Evolutionary conservation across 2,888 invertebrate genomes (phyloP).

Genomic region (Hipparchia semele): DNA sequence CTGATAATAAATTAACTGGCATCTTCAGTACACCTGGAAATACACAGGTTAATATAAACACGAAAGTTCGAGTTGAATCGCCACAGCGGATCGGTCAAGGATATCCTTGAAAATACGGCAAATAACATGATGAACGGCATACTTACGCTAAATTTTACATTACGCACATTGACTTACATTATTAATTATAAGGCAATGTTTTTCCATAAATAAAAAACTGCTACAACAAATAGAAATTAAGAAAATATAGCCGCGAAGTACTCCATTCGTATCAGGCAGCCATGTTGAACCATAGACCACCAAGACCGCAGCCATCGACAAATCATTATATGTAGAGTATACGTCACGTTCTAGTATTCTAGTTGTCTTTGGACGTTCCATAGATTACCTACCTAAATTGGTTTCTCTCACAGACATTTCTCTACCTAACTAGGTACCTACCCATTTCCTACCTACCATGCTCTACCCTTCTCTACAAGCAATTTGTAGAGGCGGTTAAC

Average conservation of each 20-base stretch:
- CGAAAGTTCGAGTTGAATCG: slow-evolving; percentile 55
- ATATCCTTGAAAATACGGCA: slow-evolving; percentile 49
- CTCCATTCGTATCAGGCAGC: slow-evolving; percentile 66
- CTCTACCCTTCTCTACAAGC: no score
- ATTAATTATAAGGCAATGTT: slow-evolving; percentile 67
- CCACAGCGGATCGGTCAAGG: slow-evolving; percentile 66
- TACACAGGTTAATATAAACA: slow-evolving; percentile 37
- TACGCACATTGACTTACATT: slow-evolving; percentile 75
- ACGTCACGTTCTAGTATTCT: no score
- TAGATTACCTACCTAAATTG: no score
- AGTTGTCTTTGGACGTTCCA: no score
- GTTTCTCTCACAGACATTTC: no score
- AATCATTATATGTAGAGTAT: no score
- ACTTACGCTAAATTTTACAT: slow-evolving; percentile 71
- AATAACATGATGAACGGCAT: slow-evolving; percentile 45
- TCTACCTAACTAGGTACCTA: no score
- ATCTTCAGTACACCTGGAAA: slow-evolving; percentile 81
- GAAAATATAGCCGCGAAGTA: slow-evolving; percentile 64
- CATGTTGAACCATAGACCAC: slow-evolving; percentile 62
- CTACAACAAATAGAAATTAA: slow-evolving; percentile 58
- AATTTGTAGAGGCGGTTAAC: no score
- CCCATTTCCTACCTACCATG: no score
- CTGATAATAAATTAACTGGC: slow-evolving; percentile 76
- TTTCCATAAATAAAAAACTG: slow-evolving; percentile 49
- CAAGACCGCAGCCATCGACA: no score